Conservation (phyloP, 2,888 invertebrate species). For the Dimorphilus gyrociliatus region DNA sequence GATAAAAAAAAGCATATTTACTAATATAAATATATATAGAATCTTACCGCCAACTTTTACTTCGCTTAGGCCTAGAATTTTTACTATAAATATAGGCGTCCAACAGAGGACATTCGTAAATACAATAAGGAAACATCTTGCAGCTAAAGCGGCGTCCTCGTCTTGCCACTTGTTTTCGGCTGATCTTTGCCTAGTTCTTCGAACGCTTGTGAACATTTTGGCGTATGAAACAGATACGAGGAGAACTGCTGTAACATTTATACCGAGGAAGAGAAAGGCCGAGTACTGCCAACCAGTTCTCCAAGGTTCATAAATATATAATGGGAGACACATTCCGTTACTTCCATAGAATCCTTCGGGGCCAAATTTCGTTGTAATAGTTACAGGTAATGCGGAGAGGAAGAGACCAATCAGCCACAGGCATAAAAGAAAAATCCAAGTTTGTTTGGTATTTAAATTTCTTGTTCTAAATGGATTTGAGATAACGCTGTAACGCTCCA, state of each 20-base stretch:
- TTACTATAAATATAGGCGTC: constrained; percentile 51
- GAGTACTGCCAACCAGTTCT: constrained; percentile 55
- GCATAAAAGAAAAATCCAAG: constrained; percentile 10
- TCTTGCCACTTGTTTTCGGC: too few relatives aligned
- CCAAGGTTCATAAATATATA: constrained; percentile 52
- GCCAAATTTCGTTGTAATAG: too few relatives aligned
- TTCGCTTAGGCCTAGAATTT: constrained; percentile 46
- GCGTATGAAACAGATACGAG: constrained; percentile 42
- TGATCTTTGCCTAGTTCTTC: too few relatives aligned
- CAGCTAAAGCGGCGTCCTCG: constrained; percentile 49
- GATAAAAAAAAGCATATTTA: too few relatives aligned
- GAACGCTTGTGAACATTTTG: constrained; percentile 49
- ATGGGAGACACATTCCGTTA: constrained; percentile 55
- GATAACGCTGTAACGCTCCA: constrained; percentile 45
- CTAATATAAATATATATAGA: too few relatives aligned
- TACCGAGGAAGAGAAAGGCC: constrained; percentile 50
- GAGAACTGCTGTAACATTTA: constrained; percentile 41
- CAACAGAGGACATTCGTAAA: constrained; percentile 53
- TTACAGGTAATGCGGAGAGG: too few relatives aligned
- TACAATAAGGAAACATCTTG: constrained; percentile 53
- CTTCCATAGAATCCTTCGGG: too few relatives aligned
- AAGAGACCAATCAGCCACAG: constrained; percentile 5
- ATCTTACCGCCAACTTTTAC: too few relatives aligned
- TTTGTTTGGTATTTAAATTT: constrained; percentile 35
- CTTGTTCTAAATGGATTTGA: constrained; percentile 6